These are phyloP conservation scores for Adelosebastes latens DNA, from an alignment of 2,797 vertebrate species.

Conservation along the genomic window DNA sequence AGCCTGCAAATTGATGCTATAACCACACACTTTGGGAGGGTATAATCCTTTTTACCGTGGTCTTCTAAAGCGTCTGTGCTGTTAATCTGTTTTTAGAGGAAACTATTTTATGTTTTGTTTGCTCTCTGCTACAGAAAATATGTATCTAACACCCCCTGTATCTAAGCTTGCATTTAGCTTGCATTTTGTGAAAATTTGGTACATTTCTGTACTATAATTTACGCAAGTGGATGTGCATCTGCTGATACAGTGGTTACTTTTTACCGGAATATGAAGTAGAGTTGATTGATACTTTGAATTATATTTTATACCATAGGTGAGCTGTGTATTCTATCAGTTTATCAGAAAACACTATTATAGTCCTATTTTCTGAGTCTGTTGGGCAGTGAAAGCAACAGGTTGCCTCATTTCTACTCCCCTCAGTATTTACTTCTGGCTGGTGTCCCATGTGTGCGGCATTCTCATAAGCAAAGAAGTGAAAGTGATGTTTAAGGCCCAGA, in stretches of 20 bases:
- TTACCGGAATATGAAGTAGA: not conserved
- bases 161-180: not conserved
- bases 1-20: not conserved
- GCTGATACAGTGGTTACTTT: not conserved
- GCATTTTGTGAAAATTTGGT: not conserved
- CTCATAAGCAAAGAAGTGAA: not conserved
- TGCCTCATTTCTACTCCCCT: not conserved
- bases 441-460: not conserved
- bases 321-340: not conserved
- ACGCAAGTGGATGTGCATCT: not conserved
- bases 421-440: not conserved
- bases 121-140: conserved; percentile 1
- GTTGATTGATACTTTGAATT: not conserved
- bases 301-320: not conserved
- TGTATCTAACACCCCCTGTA: not conserved
- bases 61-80: not conserved
- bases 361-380: not conserved
- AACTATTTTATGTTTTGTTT: not conserved
- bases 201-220: not conserved
- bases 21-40: not conserved
- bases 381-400: not conserved
- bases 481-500: not conserved
- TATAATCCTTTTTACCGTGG: not conserved
- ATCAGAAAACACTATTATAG: not conserved
- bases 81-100: not conserved